Conservation (phyloP, 2,113 vertebrate genomes). For the Calcarius ornatus region DNA sequence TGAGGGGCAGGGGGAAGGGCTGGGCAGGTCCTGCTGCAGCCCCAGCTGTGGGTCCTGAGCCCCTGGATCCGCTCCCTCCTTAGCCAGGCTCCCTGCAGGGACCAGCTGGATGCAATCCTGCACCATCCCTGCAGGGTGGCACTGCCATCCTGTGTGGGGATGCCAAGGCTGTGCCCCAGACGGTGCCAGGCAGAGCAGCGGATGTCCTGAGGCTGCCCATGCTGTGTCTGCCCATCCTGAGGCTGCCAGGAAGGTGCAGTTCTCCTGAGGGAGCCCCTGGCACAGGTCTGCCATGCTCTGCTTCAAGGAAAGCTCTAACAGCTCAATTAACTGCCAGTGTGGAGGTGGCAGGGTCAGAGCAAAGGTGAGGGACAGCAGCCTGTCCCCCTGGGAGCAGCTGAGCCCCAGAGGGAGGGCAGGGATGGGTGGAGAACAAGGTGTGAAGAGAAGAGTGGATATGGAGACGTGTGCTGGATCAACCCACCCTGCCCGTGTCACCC, state of each 20-base stretch:
- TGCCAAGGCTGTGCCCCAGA: neutral
- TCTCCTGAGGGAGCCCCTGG: neutral
- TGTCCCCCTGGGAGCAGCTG: neutral
- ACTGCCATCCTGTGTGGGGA: neutral
- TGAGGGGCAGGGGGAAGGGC: neutral
- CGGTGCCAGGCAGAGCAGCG: neutral
- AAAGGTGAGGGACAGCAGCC: neutral
- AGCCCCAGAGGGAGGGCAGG: neutral
- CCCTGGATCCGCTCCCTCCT: rapidly evolving
- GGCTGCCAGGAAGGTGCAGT: neutral
- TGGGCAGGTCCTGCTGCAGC: neutral
- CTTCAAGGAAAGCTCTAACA: neutral
- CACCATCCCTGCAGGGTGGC: neutral
- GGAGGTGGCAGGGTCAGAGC: neutral
- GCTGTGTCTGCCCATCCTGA: neutral
- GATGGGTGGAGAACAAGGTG: neutral
- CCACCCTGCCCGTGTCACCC: rapidly evolving
- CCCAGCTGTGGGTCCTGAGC: neutral
- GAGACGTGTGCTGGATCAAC: neutral
- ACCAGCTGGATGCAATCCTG: neutral
- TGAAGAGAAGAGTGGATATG: neutral
- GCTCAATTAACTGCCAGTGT: neutral
- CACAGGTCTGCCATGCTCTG: neutral
- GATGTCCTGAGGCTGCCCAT: neutral
- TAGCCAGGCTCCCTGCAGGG: neutral